These are phyloP conservation scores for Oncorhynchus masou DNA, from an alignment of 2,113 vertebrate species.

Conservation along the genomic window DNA sequence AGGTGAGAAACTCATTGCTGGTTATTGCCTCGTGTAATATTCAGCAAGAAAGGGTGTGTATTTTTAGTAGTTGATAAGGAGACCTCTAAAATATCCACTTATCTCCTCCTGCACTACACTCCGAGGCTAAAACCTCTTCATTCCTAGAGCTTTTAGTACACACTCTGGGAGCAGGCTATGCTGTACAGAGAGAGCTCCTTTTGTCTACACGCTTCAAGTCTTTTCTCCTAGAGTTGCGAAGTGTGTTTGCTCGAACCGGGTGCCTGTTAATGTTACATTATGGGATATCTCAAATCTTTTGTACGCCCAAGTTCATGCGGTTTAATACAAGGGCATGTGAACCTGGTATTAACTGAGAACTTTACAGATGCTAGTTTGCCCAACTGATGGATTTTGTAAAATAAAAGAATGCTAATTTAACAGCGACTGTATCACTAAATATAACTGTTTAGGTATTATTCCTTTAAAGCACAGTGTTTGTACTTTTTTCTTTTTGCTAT, in stretches of 20 bases:
- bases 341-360: conserved; percentile 8
- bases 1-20: not conserved
- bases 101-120: not conserved
- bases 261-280: conserved; percentile 30
- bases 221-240: not conserved
- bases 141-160: not conserved
- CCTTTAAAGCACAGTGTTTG: not conserved
- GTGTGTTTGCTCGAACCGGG: conserved; percentile 10
- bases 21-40: not conserved
- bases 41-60: not conserved
- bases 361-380: not conserved
- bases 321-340: conserved; percentile 21
- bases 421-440: not conserved
- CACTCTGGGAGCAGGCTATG: not conserved
- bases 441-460: not conserved
- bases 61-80: conserved; percentile 1
- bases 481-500: not conserved
- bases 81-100: not conserved
- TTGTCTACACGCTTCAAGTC: not conserved
- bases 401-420: not conserved
- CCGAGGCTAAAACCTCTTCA: not conserved
- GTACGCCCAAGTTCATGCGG: conserved; percentile 17
- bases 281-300: not conserved
- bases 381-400: not conserved
- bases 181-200: not conserved